Evolutionary conservation across 2,888 invertebrate genomes (phyloP).

Genomic region (Netelia inedita): DNA sequence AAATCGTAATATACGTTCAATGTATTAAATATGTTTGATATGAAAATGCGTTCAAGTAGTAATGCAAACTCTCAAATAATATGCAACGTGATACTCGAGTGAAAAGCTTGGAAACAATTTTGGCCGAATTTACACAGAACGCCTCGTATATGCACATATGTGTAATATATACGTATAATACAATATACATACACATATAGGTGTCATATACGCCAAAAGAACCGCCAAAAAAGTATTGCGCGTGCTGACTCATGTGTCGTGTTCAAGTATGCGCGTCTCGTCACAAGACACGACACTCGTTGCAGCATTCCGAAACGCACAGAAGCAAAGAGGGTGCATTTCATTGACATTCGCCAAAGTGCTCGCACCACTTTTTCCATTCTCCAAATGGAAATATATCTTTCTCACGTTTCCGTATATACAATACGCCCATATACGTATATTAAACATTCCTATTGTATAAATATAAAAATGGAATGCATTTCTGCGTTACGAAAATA

Average conservation of each 20-base stretch:
- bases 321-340: slow-evolving; percentile 1
- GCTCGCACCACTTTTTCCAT: slow-evolving; percentile 46
- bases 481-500: slow-evolving; percentile 4
- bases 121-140: no score
- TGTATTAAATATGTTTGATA: no score
- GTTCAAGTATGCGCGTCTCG: no score
- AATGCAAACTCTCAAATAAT: no score
- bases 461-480: background rate
- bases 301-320: background rate
- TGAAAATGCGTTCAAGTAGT: no score
- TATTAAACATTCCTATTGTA: background rate
- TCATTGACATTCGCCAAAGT: slow-evolving; percentile 40
- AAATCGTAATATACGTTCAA: no score
- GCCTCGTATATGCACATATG: no score
- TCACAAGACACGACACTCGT: background rate
- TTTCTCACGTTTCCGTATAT: background rate
- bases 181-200: background rate
- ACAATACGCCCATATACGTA: background rate
- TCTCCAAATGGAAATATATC: slow-evolving; percentile 25
- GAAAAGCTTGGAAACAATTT: no score
- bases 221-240: background rate
- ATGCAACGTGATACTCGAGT: no score
- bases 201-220: background rate
- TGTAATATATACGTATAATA: background rate
- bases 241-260: background rate